These are phyloP conservation scores for Elephas maximus DNA, from an alignment of 2,113 vertebrate species.

Conservation along the genomic window DNA sequence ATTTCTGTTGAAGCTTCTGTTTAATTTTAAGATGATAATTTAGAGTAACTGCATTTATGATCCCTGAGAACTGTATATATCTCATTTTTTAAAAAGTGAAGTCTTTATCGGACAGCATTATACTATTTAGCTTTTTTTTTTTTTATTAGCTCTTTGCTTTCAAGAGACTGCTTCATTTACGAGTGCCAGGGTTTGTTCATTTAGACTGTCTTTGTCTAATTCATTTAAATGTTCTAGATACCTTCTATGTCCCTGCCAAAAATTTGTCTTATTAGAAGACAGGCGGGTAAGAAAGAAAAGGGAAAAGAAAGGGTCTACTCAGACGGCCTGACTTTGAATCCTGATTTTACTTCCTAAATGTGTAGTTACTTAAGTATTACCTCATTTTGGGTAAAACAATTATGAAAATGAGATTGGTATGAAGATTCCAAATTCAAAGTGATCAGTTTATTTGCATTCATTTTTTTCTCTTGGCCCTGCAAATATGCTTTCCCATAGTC, in stretches of 20 bases:
- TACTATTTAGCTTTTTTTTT: not conserved
- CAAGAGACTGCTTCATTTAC: slow-evolving; percentile 71
- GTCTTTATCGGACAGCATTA: slow-evolving; percentile 60
- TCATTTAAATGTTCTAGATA: slow-evolving; percentile 55
- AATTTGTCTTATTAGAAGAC: slow-evolving; percentile 64
- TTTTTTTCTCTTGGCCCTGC: not conserved
- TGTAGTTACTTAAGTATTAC: slow-evolving; percentile 3
- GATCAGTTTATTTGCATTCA: not conserved
- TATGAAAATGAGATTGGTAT: not conserved
- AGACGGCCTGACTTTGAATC: not conserved
- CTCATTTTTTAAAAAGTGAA: slow-evolving; percentile 46
- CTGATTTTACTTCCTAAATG: slow-evolving; percentile 48
- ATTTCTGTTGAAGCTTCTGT: slow-evolving; percentile 61
- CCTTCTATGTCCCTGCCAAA: slow-evolving; percentile 72
- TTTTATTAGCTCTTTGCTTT: slow-evolving; percentile 60
- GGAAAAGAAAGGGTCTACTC: slow-evolving; percentile 44
- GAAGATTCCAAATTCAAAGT: slow-evolving; percentile 47
- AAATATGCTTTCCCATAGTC: not conserved
- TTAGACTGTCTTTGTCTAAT: slow-evolving; percentile 64
- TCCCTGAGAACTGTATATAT: not conserved
- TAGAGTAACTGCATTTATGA: slow-evolving; percentile 57
- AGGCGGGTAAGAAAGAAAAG: slow-evolving; percentile 60
- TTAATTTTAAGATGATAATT: slow-evolving; percentile 60
- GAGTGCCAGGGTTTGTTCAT: slow-evolving; percentile 71
- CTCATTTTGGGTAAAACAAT: not conserved